Evolutionary conservation across 37 sponge, comb jelly and placozoan species (phyloP).

Genomic region (Halichondria panicea): DNA sequence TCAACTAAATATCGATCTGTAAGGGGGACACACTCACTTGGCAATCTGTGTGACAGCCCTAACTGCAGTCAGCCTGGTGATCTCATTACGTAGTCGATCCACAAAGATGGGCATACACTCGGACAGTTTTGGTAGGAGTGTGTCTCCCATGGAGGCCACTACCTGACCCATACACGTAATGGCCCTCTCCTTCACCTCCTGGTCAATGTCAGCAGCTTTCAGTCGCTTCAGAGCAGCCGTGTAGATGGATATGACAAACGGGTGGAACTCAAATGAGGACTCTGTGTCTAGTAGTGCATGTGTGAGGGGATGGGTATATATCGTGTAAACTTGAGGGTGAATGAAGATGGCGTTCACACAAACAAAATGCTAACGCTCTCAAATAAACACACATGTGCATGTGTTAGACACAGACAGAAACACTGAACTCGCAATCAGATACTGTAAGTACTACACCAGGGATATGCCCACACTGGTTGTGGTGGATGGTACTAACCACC

Average conservation of each 20-base stretch:
- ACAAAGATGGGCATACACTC: conserved; percentile 91
- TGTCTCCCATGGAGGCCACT: conserved; percentile 77
- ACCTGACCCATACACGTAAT: conserved; percentile 98
- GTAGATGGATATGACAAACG: conserved; percentile 52
- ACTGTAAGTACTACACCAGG: no score
- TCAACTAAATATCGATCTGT: not conserved
- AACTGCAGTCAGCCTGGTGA: conserved; percentile 94
- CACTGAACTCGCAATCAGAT: no score
- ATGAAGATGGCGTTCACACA: no score
- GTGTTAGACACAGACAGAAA: not conserved
- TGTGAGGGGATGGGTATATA: not conserved
- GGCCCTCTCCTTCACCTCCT: conserved; percentile 98
- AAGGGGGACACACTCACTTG: conserved; percentile 44
- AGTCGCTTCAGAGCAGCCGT: conserved; percentile 77
- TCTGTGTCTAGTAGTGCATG: not conserved
- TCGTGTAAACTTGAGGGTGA: not conserved
- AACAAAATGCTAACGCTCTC: not conserved
- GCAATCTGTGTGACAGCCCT: conserved; percentile 86
- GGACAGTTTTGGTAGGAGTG: conserved; percentile 59
- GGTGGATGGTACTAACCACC: no score
- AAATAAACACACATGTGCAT: not conserved
- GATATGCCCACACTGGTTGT: no score
- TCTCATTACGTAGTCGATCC: conserved; percentile 92
- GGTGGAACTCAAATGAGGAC: conserved; percentile 24
- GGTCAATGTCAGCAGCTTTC: conserved; percentile 96